Evolutionary conservation across 2,888 invertebrate species (phyloP), one percentile per base, ranked within the genome.

Genomic region (Panopea generosa): DNA sequence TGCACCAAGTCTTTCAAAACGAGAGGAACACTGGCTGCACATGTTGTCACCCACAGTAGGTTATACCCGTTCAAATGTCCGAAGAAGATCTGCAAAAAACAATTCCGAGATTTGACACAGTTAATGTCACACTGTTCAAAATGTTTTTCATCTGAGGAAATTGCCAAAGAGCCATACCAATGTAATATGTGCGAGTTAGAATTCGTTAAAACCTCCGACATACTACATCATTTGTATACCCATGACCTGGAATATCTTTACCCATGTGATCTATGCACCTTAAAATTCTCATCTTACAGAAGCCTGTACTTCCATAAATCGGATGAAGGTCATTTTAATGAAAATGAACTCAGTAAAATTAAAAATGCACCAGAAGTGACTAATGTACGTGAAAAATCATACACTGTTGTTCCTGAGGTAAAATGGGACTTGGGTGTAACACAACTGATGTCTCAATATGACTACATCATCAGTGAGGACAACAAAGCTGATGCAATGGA

Each of bases 1-100:
- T 77, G 77, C 62, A 7, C 43, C 0, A 59, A 55, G 24, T 40
- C 26, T 16, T 72, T 72, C 22, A 68, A 68, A 45, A 59, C 52
- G n/a, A 52, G 38, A 9, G 60, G 60, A 2, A 68, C 38, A 7
- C 38, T 59, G 6, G 14, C 24, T 16, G 57, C 50, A 26, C 67
- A 67, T 50, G 38, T 70, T 3, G 3, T 43, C 7, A 50, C n/a
- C 4, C 75, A 75, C 33, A 69, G 75, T 24, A 60, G 33, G n/a
- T 38, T 70, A 7, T 45, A 43, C 16, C 75, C 75, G 22, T 69
- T 59, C 45, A 47, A 69, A 43, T 75, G 75, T 49, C 63, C 65
- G 18, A 43, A 65, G 2, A n/a, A 26, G 6, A 29, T 47, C 9
- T 75, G 75, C 45, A 16, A 49, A 7, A 16, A 27, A 18, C 16